A percentile compares a stretch with the other conserved stretches of the same genome.
Evolutionary conservation across 2,797 vertebrate species (phyloP).

Genomic region (Podarcis lilfordi): DNA sequence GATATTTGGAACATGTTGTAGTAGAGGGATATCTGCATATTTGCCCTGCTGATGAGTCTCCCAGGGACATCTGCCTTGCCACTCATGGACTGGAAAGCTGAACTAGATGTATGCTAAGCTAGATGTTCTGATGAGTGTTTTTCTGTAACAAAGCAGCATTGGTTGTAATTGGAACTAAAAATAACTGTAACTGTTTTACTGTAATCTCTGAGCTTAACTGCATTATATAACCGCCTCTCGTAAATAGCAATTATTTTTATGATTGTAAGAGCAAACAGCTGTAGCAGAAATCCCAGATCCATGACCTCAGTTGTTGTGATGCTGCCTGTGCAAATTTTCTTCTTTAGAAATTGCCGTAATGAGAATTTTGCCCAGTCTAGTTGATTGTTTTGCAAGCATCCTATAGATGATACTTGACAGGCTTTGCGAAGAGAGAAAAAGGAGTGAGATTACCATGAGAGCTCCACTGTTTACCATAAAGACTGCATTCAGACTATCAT

Average conservation of each 20-base stretch:
- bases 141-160: constrained; percentile 60
- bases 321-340: constrained; percentile 62
- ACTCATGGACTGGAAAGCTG: neutral
- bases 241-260: constrained; percentile 56
- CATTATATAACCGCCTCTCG: constrained; percentile 64
- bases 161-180: constrained; percentile 68
- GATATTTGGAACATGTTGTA: neutral
- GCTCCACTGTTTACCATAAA: neutral
- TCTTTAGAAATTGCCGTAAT: constrained; percentile 54
- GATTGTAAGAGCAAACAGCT: constrained; percentile 52
- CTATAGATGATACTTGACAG: neutral
- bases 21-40: neutral
- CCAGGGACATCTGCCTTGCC: neutral
- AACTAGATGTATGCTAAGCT: neutral
- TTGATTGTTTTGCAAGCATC: neutral
- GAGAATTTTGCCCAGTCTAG: constrained; percentile 50
- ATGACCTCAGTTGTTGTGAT: constrained; percentile 60
- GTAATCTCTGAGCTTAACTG: constrained; percentile 60
- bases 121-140: constrained; percentile 30
- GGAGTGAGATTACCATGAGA: neutral
- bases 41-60: neutral
- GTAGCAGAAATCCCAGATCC: constrained; percentile 51
- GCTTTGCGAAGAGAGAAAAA: neutral
- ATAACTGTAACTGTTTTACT: constrained; percentile 56
- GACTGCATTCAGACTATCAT: too few relatives aligned